Conservation (phyloP, 92 coral and sea anemone genomes). For the Umimayanthus chanpuru region DNA sequence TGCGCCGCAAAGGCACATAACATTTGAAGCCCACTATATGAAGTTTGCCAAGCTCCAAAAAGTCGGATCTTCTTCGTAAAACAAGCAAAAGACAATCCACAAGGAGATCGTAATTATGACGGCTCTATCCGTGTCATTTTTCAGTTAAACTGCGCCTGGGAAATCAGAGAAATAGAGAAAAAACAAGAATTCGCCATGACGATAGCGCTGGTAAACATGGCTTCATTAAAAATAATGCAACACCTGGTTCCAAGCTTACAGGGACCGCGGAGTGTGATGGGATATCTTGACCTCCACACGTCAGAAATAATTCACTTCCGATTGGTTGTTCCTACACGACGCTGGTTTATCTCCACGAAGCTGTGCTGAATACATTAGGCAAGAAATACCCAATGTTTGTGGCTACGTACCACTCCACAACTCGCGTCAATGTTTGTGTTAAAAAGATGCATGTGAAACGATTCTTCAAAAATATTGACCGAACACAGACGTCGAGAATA, state of each 20-base stretch:
- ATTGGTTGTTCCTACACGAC: conserved; percentile 78
- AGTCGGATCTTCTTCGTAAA: conserved; percentile 51
- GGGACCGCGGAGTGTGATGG: conserved; percentile 78
- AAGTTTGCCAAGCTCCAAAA: conserved; percentile 48
- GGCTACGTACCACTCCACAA: conserved; percentile 63
- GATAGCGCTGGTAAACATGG: conserved; percentile 99
- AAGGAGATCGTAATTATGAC: conserved; percentile 22
- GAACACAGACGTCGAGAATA: conserved; percentile 2
- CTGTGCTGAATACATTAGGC: conserved; percentile 66
- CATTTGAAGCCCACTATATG: conserved; percentile 94
- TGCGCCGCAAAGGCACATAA: conserved; percentile 96
- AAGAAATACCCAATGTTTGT: conserved; percentile 78
- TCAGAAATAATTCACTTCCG: conserved; percentile 54
- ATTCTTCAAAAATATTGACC: conserved; percentile 9
- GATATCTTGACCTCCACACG: conserved; percentile 83
- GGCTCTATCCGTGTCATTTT: conserved; percentile 46
- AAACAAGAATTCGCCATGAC: conserved; percentile 99
- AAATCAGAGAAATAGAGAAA: conserved; percentile 90
- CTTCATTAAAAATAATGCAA: conserved; percentile 91
- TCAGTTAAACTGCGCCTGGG: conserved; percentile 57
- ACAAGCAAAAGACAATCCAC: conserved; percentile 36
- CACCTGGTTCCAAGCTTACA: conserved; percentile 95
- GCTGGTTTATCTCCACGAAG: conserved; percentile 66
- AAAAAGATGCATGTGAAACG: conserved; percentile 35
- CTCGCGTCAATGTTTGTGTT: conserved; percentile 61